phyloP scores from a whole-genome alignment of 2,113 vertebrate genomes.

The Carassius carassius region DNA sequence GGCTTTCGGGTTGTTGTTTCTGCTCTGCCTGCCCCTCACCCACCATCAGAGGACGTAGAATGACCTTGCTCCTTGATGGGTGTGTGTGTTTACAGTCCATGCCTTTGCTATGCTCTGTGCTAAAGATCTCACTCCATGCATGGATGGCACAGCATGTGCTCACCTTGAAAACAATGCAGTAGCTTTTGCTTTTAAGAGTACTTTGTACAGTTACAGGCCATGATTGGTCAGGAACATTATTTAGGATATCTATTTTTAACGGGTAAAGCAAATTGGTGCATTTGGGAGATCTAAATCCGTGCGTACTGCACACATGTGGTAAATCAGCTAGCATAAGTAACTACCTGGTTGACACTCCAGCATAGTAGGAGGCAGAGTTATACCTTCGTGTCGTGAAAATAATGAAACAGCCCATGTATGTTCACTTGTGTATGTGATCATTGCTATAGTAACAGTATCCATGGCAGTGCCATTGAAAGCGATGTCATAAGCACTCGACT shows the following conservation, averaged over 20 bases:
- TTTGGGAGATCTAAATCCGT: background rate
- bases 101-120: background rate
- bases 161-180: conserved; percentile 5
- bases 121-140: conserved; percentile 11
- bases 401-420: background rate
- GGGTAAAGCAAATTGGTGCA: background rate
- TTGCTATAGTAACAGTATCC: conserved; percentile 73
- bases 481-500: conserved; percentile 64
- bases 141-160: background rate
- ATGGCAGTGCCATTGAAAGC: conserved; percentile 50
- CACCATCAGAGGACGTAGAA: conserved; percentile 59
- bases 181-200: background rate
- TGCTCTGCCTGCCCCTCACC: conserved; percentile 42
- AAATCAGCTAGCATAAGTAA: too few species aligned
- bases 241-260: background rate
- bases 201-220: background rate
- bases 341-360: background rate
- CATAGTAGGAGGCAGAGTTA: background rate
- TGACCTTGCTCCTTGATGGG: conserved; percentile 62
- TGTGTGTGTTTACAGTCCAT: background rate
- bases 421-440: conserved; percentile 32
- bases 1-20: conserved; percentile 54
- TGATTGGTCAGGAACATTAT: background rate
- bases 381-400: background rate
- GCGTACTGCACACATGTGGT: too few species aligned